Percentiles rank a stretch among this genome's conserved stretches.
phyloP scores from a whole-genome alignment of 2,888 invertebrate genomes.

The Drosophila flavopinicola region DNA sequence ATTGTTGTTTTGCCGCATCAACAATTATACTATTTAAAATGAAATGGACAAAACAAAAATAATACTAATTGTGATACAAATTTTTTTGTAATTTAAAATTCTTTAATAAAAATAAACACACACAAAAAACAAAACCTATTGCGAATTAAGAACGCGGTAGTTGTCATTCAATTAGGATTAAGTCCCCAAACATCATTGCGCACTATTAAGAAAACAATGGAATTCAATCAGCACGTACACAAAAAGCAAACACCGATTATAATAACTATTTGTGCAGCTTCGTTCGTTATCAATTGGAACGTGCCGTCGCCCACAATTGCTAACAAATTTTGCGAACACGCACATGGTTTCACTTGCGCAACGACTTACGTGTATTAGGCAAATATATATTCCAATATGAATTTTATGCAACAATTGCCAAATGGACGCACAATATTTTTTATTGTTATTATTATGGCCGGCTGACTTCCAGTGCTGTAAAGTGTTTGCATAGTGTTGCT shows the following conservation, averaged over 20 bases:
- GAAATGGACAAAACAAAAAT: conserved; percentile 65
- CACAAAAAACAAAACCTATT: conserved; percentile 17
- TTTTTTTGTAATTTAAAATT: conserved; percentile 76
- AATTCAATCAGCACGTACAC: too few relatives aligned
- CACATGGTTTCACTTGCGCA: background rate
- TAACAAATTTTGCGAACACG: background rate
- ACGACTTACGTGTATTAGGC: conserved; percentile 17
- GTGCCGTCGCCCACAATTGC: background rate
- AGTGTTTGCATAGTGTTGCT: background rate
- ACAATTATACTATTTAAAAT: conserved; percentile 53
- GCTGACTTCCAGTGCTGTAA: conserved; percentile 33
- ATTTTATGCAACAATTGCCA: conserved; percentile 42
- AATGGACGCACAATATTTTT: conserved; percentile 12
- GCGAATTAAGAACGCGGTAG: too few relatives aligned
- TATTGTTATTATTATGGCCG: conserved; percentile 43
- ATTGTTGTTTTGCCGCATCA: conserved; percentile 41
- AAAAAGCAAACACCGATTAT: background rate
- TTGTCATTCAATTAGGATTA: too few relatives aligned
- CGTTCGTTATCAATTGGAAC: background rate
- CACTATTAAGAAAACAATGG: conserved; percentile 4
- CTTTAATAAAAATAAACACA: conserved; percentile 60
- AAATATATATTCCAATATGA: conserved; percentile 11
- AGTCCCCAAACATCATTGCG: too few relatives aligned
- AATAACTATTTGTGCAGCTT: background rate
- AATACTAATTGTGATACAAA: conserved; percentile 76